Base-by-base conservation (phyloP, 2,113 vertebrate genomes). In the Apistogramma diplotaenia region DNA sequence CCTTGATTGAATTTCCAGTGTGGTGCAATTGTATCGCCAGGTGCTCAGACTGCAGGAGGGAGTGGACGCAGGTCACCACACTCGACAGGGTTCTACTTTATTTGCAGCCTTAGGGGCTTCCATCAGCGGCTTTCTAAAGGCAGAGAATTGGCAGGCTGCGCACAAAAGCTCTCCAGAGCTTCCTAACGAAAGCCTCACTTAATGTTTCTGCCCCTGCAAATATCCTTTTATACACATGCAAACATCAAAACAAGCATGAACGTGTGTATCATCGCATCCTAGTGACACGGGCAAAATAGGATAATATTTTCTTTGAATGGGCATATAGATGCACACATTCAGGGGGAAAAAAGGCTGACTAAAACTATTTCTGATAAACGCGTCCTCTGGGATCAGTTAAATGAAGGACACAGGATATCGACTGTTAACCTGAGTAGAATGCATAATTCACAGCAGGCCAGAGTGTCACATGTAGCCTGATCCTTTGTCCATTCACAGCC, bases 381-480 rank as follows among this genome's bases (percentile, higher is more conserved):
- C 83, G 78, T 93, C 83, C 90, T 93, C 89, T 88, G 94, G 85
- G 78, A 92, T 85, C 91, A 91, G 83, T 85, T 89, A 76, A 89
- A 77, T 85, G 88, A 91, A 82, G 93, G 96, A 97, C 95, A 97
- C 95, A 87, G 94, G 96, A 97, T 96, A 96, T 94, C 92, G 94
- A 89, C 89, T 2, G 78, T 94, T 93, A 91, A 93, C 94, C 92
- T 95, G 93, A 94, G 89, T 91, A 81, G 91, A 84, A 96, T 99
- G 95, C 95, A 99, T 99, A 96, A 99, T 99, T 99, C 95, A 99
- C 93, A 92, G 91, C 4, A 94, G 94, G 92, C 85, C 87, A 90
- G 91, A 73, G 88, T 87, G 90, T 91, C 93, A 91, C 79, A 70
- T 88, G 82, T 60, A 88, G 76, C 61, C 83, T 83, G 85, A 61